Percentiles rank a stretch among this genome's conserved stretches.
Evolutionary conservation across 1,140 invertebrate species (phyloP).

Genomic region (Vanessa atalanta): DNA sequence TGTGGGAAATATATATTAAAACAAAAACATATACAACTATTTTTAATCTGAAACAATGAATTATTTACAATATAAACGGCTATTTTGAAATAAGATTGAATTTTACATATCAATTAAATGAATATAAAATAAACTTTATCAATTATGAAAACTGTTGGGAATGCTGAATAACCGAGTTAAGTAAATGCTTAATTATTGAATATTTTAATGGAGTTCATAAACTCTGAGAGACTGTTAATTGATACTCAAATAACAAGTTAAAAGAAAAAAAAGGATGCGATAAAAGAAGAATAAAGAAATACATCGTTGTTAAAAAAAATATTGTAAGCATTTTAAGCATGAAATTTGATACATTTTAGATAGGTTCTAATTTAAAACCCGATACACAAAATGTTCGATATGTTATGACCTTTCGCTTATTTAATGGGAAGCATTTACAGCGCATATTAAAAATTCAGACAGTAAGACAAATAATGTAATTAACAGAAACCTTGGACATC

Average conservation of each 20-base stretch:
- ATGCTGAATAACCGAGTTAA: neutral
- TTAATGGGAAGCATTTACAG: too few relatives aligned
- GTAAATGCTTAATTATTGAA: constrained; percentile 5
- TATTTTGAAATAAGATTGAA: neutral
- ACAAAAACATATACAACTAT: too few relatives aligned
- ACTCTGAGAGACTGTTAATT: constrained; percentile 9
- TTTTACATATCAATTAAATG: neutral
- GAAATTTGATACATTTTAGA: too few relatives aligned
- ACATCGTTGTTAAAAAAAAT: neutral
- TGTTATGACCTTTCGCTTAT: too few relatives aligned
- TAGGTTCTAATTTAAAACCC: too few relatives aligned
- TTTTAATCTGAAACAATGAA: too few relatives aligned
- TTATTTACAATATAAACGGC: too few relatives aligned
- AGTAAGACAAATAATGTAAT: too few relatives aligned
- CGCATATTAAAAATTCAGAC: too few relatives aligned
- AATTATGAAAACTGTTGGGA: constrained; percentile 3
- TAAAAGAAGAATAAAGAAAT: neutral
- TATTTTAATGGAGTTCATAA: neutral
- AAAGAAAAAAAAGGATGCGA: neutral
- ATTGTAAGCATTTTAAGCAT: neutral
- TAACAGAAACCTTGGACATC: too few relatives aligned
- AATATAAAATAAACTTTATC: constrained; percentile 1
- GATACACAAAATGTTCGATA: too few relatives aligned
- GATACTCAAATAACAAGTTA: neutral
- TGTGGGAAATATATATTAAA: neutral